These are phyloP conservation scores for Camponotus fellah DNA, from an alignment of 2,888 invertebrate species.

Conservation along the genomic window DNA sequence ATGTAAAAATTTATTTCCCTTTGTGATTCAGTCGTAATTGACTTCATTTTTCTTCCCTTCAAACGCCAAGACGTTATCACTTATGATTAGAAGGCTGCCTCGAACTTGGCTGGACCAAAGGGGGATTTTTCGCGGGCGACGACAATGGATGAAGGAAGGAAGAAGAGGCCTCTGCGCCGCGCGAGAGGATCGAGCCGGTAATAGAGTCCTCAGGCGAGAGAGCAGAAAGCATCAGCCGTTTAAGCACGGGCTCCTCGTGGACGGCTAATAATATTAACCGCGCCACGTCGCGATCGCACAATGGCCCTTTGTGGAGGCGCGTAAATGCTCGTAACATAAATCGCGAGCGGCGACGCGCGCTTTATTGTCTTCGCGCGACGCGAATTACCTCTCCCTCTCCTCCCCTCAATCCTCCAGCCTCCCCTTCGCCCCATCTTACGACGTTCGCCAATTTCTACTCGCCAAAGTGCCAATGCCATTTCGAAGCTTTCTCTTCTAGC, in stretches of 20 bases:
- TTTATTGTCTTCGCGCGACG: constrained; percentile 50
- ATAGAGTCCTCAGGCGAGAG: constrained; percentile 79
- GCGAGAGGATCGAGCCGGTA: constrained; percentile 72
- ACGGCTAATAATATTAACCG: constrained; percentile 81
- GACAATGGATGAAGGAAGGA: constrained; percentile 52
- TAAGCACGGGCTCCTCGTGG: constrained; percentile 67
- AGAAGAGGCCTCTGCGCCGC: constrained; percentile 51
- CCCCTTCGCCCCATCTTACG: background rate
- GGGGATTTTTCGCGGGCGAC: constrained; percentile 42
- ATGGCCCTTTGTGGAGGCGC: constrained; percentile 81
- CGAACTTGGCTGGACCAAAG: background rate
- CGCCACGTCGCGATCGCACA: constrained; percentile 75
- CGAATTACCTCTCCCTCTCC: constrained; percentile 6
- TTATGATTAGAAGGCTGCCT: constrained; percentile 16
- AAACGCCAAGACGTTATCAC: background rate
- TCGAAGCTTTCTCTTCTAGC: background rate
- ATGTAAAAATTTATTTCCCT: too few species aligned
- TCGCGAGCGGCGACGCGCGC: constrained; percentile 49
- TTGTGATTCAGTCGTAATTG: background rate
- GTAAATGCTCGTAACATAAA: constrained; percentile 57
- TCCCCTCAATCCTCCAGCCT: background rate
- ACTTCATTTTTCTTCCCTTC: background rate
- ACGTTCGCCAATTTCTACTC: constrained; percentile 9
- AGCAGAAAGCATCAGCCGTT: constrained; percentile 72
- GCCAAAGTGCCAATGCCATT: background rate